These are phyloP conservation scores for Cantharis rufa DNA, from an alignment of 2,888 invertebrate species.

Conservation along the genomic window DNA sequence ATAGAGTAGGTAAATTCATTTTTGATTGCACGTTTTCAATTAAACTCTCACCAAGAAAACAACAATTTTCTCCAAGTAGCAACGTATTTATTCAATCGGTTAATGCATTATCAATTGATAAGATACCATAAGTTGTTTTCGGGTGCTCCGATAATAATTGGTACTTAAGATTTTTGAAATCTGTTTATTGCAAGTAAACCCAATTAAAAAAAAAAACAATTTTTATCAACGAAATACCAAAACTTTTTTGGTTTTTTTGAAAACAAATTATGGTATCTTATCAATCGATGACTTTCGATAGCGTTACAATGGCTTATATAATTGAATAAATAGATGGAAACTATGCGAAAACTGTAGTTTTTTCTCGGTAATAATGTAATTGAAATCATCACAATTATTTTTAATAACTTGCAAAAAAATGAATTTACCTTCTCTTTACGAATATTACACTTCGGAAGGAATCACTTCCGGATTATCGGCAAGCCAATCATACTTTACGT, in stretches of 20 bases:
- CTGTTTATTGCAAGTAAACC: no score
- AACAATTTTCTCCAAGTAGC: background rate
- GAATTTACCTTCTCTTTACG: conserved; percentile 51
- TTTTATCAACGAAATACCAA: no score
- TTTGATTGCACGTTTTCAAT: background rate
- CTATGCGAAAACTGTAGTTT: background rate
- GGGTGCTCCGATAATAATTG: no score
- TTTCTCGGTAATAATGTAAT: background rate
- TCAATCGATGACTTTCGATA: background rate
- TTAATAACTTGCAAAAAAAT: background rate
- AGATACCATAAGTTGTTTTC: background rate
- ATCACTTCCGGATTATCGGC: conserved; percentile 45
- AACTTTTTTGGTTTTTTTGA: no score
- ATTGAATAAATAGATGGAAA: background rate
- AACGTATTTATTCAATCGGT: background rate
- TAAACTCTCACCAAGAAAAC: background rate
- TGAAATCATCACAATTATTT: background rate
- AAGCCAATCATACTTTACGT: conserved; percentile 47
- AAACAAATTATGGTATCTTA: background rate
- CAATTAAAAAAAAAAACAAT: no score
- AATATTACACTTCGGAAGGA: conserved; percentile 54
- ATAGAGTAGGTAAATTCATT: conserved; percentile 46
- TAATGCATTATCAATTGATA: background rate
- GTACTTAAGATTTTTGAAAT: no score
- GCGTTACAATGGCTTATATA: background rate